phyloP scores from a whole-genome alignment of 2,888 invertebrate species.

The Andrena chrysosceles region DNA sequence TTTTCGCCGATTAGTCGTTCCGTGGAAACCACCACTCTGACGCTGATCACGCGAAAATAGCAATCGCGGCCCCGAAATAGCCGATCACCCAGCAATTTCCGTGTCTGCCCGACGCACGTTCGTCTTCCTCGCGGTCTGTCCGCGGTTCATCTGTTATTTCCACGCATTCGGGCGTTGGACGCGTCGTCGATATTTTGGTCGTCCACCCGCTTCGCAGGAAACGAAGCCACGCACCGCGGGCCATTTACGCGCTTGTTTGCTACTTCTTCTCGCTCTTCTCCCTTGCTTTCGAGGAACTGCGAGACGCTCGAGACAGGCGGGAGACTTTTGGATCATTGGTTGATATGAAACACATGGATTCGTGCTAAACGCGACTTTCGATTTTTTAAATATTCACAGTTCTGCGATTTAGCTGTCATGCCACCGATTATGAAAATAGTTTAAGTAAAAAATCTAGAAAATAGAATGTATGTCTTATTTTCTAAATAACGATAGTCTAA shows the following conservation, averaged over 20 bases:
- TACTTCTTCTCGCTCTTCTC: neutral
- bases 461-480: too few relatives aligned
- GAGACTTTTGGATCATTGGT: neutral
- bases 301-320: neutral
- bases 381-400: too few relatives aligned
- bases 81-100: conserved; percentile 49
- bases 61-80: conserved; percentile 53
- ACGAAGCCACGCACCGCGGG: neutral
- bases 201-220: neutral
- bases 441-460: too few relatives aligned
- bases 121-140: conserved; percentile 7
- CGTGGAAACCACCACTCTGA: conserved; percentile 54
- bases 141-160: conserved; percentile 55
- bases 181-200: conserved; percentile 51
- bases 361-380: too few relatives aligned
- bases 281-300: neutral
- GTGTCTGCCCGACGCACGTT: conserved; percentile 29
- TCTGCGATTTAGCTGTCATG: too few relatives aligned
- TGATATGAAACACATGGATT: too few relatives aligned
- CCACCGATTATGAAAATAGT: too few relatives aligned
- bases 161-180: conserved; percentile 25
- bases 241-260: neutral
- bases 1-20: conserved; percentile 45
- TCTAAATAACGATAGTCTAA: too few relatives aligned
- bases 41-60: conserved; percentile 55